Evolutionary conservation across 2,888 invertebrate genomes (phyloP), one percentile per base, ranked within the genome.

Genomic region (Euphydryas editha): DNA sequence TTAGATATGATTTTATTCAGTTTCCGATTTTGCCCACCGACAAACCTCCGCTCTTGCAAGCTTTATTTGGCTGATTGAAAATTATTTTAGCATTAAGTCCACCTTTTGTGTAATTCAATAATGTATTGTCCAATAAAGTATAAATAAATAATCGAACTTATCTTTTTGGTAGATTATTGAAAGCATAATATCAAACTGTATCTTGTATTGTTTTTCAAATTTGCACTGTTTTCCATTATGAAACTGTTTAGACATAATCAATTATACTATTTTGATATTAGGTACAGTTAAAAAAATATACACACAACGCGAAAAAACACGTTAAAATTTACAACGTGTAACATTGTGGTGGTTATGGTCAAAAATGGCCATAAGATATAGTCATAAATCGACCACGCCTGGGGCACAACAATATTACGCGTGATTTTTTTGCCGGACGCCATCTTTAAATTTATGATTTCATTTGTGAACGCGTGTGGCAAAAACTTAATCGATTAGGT

Each of bases 331-430:
- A 62, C 58, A 60, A 66, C 24, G 59, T 59, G 47, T 67, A 70
- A 72, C 68, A 72, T 70, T 71, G 72, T 72, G 62, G 37, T 49
- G 54, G 62, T 72, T 74, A 70, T 64, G 71, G 75, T 71, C 71
- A 69, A 62, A 68, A 66, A 62, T 58, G 60, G 13, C 72, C 71
- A 76, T 79, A 73, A 79, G 85, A 90, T 88, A 79, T 84, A 89
- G 89, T 85, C 88, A 90, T 90, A 90, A 90, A 90, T 90, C 78
- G 80, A 76, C 83, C 84, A 78, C 85, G 85, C 85, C 85, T 74
- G 78, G 64, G 70, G 78, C 80, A 70, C 65, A 67, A 67, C 71
- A 42, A 67, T 72, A 82, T 82, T 81, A 84, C 83, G 78, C 71
- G 84, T 81, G 84, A 60, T 84, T 90, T 90, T 90, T 90, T 90